A percentile compares a stretch with the other conserved stretches of the same genome.
Conservation (phyloP, 2,797 vertebrate genomes). For the Benthosema pterotum region DNA sequence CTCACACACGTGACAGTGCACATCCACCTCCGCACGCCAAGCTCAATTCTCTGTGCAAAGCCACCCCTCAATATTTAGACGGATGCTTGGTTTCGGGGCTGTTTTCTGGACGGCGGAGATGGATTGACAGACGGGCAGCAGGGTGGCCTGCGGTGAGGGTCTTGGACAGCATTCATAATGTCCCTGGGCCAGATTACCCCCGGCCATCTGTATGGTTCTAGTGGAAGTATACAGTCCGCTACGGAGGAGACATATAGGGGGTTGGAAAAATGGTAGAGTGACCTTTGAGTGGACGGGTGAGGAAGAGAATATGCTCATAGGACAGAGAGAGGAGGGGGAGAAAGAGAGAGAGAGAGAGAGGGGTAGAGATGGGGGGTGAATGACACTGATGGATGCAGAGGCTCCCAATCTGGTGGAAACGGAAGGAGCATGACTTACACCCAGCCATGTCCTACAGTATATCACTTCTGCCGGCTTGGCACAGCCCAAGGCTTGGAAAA, state of each 20-base stretch:
- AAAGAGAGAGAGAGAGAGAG: constrained; percentile 39
- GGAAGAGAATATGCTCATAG: not conserved
- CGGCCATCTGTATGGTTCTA: constrained; percentile 72
- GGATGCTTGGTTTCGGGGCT: constrained; percentile 64
- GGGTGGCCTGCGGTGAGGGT: constrained; percentile 63
- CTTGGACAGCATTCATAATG: constrained; percentile 74
- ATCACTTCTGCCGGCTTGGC: constrained; percentile 77
- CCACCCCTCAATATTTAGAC: constrained; percentile 68
- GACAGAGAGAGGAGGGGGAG: constrained; percentile 18
- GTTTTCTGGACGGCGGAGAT: constrained; percentile 50
- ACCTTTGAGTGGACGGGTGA: constrained; percentile 74
- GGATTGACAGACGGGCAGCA: constrained; percentile 66
- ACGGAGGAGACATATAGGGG: constrained; percentile 49
- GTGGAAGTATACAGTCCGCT: constrained; percentile 66
- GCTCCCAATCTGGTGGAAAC: constrained; percentile 75
- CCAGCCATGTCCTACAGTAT: constrained; percentile 79
- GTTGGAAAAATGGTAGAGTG: constrained; percentile 63
- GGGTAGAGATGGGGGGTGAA: constrained; percentile 56
- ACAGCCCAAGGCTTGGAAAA: constrained; percentile 78
- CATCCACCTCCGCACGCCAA: constrained; percentile 48
- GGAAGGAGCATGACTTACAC: constrained; percentile 77
- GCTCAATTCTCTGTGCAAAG: constrained; percentile 60
- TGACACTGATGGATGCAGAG: constrained; percentile 80
- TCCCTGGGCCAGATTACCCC: constrained; percentile 72
- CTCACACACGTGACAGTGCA: constrained; percentile 3